Base-by-base conservation (phyloP, 1,140 invertebrate species). In the Cydia fagiglandana region DNA sequence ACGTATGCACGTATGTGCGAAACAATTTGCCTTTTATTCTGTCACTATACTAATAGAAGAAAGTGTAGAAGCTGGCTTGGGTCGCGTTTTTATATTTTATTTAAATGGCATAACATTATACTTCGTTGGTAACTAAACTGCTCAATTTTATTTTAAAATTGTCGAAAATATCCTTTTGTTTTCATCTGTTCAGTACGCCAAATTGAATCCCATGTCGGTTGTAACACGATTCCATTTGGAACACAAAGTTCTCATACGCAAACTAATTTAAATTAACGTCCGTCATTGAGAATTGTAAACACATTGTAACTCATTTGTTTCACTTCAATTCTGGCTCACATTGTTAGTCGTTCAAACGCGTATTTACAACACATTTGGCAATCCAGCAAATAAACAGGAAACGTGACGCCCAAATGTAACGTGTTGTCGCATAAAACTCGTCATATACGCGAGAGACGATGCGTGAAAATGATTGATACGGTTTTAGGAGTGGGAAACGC, bases 401-500 rank as follows among this genome's bases (percentile, higher is more conserved):
- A 70, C 66, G 66, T 70, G 66, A 17, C 34, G 34, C 66, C 56
- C 30, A 41, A 70, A 76, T 61, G 73, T 75, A 64, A 64, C 80
- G 78, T 80, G 78, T 73, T 76, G 77, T 76, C 73, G 76, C 76
- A 81, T 85, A 79, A 85, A 77, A 76, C 73, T 79, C 78, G 78
- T 70, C 66, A 70, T 83, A 84, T 84, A 83, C 78, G 79, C 78
- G 77, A 76, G 50, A 78, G 80, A 77, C 68, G 80, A 79, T 83
- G 78, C 83, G 83, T 84, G 81, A 77, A 82, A 83, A 85, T 87
- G 85, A 87, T 87, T 85, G 85, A 87, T 86, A 85, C 73, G 79
- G 78, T 78, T 81, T 78, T 28, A 75, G 64, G 80, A 77, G 68
- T 80, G 75, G 75, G 76, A 74, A 75, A 47, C 45, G 45, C 78